Evolutionary conservation across 2,888 invertebrate species (phyloP).

Genomic region (Lasioglossum malachurum): DNA sequence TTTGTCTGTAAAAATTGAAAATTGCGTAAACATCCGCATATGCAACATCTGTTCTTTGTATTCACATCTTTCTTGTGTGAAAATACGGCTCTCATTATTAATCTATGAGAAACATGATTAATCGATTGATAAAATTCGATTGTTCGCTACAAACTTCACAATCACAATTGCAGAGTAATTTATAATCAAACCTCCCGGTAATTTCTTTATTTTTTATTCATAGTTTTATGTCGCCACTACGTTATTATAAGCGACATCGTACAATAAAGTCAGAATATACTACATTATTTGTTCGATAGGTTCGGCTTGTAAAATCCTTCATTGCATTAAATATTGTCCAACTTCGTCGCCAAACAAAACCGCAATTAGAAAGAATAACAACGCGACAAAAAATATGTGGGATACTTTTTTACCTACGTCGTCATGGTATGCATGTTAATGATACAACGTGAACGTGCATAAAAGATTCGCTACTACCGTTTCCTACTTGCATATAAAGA

Average conservation of each 20-base stretch:
- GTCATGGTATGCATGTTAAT: not conserved
- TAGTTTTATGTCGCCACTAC: too few species aligned
- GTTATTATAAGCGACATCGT: too few species aligned
- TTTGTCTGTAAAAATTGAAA: too few species aligned
- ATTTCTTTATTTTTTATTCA: too few species aligned
- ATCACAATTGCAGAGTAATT: not conserved
- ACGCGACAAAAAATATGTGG: not conserved
- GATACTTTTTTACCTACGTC: not conserved
- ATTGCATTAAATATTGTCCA: too few species aligned
- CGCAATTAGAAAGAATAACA: not conserved
- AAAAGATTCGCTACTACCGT: not conserved
- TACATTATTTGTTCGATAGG: too few species aligned
- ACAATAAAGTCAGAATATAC: too few species aligned
- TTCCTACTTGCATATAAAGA: not conserved
- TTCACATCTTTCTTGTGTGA: too few species aligned
- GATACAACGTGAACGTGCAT: not conserved
- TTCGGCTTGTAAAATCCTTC: not conserved
- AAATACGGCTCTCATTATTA: too few species aligned
- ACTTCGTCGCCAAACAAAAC: too few species aligned
- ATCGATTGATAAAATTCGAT: not conserved
- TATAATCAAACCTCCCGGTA: not conserved
- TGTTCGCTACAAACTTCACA: not conserved
- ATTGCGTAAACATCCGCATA: too few species aligned
- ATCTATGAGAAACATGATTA: not conserved
- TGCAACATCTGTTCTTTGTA: too few species aligned